These are phyloP conservation scores for Pseudopipra pipra DNA, from an alignment of 2,113 vertebrate genomes.

Conservation along the genomic window DNA sequence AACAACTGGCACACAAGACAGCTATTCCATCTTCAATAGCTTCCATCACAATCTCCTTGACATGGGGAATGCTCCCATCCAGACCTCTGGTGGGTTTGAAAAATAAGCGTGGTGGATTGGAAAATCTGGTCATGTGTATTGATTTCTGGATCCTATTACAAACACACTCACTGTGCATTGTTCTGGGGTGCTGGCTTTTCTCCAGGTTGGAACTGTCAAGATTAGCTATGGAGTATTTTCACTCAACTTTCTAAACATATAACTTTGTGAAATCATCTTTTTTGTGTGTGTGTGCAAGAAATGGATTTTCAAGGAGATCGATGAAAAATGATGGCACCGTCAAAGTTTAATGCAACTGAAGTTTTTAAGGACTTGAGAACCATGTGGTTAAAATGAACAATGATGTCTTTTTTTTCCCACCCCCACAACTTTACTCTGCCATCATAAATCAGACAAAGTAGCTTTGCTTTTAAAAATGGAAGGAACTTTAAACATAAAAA, in stretches of 20 bases:
- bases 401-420: not conserved
- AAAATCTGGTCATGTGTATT: conserved; percentile 46
- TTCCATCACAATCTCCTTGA: not conserved
- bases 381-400: not conserved
- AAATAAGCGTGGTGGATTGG: not conserved
- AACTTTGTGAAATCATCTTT: not conserved
- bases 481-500: not conserved
- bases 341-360: not conserved
- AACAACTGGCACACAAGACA: not conserved
- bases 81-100: not conserved
- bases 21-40: not conserved
- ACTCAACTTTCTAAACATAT: conserved; percentile 12
- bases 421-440: not conserved
- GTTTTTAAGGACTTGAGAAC: not conserved
- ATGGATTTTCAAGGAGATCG: conserved; percentile 38
- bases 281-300: not conserved
- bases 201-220: conserved; percentile 5
- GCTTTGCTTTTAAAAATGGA: not conserved
- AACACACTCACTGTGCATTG: not conserved
- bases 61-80: not conserved
- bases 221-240: conserved; percentile 15
- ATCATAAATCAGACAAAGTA: conserved; percentile 24
- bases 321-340: not conserved
- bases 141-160: conserved; percentile 38
- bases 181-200: not conserved